These are phyloP conservation scores for Magallana nippona DNA, from an alignment of 2,888 invertebrate species.

Conservation along the genomic window DNA sequence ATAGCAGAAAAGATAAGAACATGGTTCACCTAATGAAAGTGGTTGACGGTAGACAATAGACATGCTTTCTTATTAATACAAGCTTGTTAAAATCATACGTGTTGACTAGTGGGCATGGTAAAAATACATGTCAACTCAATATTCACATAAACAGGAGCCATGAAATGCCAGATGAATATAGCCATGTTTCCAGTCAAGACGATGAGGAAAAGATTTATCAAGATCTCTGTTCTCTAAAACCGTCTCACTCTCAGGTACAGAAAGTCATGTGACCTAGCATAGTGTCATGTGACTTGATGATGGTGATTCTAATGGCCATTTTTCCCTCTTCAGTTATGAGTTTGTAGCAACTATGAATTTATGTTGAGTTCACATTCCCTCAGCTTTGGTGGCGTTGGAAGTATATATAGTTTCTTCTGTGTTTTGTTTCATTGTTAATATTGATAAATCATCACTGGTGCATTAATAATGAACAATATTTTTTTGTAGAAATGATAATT, in stretches of 20 bases:
- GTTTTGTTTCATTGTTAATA: background rate
- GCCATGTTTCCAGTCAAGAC: conserved; percentile 59
- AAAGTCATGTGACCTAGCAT: background rate
- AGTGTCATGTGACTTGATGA: background rate
- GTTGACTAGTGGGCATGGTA: too few species aligned
- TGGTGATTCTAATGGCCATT: background rate
- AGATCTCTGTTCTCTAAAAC: conserved; percentile 83
- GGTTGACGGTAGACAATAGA: conserved; percentile 25
- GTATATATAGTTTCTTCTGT: conserved; percentile 22
- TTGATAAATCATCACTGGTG: background rate
- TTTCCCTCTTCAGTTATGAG: conserved; percentile 6
- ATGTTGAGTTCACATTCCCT: conserved; percentile 18
- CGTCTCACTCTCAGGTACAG: conserved; percentile 65
- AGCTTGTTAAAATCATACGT: too few species aligned
- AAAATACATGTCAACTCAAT: conserved; percentile 37
- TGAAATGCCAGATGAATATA: conserved; percentile 65
- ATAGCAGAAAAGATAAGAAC: too few species aligned
- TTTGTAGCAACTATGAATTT: background rate
- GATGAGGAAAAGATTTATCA: conserved; percentile 88
- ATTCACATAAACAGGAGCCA: conserved; percentile 51
- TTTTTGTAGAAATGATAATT: too few species aligned
- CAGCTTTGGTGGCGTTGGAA: background rate
- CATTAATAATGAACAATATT: background rate
- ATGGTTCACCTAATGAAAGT: too few species aligned
- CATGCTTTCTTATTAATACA: too few species aligned